Conservation (phyloP, 2,888 invertebrate genomes). For the Baccha elongata region DNA sequence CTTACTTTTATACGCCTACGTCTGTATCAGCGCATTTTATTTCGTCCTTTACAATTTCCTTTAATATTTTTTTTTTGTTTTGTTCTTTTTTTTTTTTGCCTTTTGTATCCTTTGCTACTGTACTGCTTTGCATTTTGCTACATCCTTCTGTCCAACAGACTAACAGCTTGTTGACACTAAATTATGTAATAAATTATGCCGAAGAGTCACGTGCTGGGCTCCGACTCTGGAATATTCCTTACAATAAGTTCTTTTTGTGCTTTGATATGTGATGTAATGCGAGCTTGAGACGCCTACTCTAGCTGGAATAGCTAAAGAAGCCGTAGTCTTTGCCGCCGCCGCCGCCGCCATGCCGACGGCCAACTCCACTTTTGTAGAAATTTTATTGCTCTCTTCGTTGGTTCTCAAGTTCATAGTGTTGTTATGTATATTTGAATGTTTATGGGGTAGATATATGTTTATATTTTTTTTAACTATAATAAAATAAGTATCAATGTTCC, state of each 20-base stretch:
- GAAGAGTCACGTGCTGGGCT: constrained; percentile 65
- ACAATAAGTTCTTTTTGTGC: constrained; percentile 6
- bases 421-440: background rate
- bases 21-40: constrained; percentile 49
- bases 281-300: constrained; percentile 23
- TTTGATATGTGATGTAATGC: constrained; percentile 46
- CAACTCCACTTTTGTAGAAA: constrained; percentile 46
- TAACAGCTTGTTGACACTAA: constrained; percentile 73
- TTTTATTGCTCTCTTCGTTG: constrained; percentile 62
- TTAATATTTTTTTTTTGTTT: constrained; percentile 22
- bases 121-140: constrained; percentile 60
- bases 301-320: background rate
- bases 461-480: background rate
- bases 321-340: background rate
- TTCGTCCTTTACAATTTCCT: constrained; percentile 34
- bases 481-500: constrained; percentile 21
- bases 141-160: constrained; percentile 70
- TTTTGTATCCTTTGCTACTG: constrained; percentile 17
- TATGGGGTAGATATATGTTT: background rate
- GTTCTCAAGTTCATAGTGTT: constrained; percentile 41
- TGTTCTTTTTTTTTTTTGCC: constrained; percentile 20
- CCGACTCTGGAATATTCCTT: constrained; percentile 14
- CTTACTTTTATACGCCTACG: constrained; percentile 65
- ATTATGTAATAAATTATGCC: constrained; percentile 71
- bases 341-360: constrained; percentile 25